A percentile compares a stretch with the other conserved stretches of the same genome.
phyloP scores from a whole-genome alignment of 2,113 vertebrate species.

The Cinclus cinclus region DNA sequence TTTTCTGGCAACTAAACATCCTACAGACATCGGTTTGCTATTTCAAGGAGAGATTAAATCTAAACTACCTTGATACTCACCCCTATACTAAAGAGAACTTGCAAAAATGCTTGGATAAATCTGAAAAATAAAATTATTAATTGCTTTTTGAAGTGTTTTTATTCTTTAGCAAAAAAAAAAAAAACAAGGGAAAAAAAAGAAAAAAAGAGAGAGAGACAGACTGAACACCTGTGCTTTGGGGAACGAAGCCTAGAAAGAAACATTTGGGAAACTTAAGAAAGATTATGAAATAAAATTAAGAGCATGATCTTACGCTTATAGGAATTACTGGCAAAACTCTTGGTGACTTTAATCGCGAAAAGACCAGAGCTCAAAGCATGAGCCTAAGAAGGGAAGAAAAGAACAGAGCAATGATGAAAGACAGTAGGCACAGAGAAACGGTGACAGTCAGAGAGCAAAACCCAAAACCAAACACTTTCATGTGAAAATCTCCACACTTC shows the following conservation, averaged over 20 bases:
- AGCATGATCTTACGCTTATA: not conserved
- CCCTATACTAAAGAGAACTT: not conserved
- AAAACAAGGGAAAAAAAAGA: no score
- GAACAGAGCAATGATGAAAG: conserved; percentile 1
- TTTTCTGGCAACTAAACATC: not conserved
- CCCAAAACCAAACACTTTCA: not conserved
- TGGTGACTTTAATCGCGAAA: not conserved
- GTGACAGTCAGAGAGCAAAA: not conserved
- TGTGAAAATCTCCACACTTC: not conserved
- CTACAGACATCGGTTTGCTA: not conserved
- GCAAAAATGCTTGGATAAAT: not conserved
- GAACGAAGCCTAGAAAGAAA: not conserved
- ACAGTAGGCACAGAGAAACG: not conserved
- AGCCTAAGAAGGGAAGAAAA: not conserved
- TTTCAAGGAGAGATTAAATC: not conserved
- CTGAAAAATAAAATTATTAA: not conserved
- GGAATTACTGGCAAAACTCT: conserved; percentile 2
- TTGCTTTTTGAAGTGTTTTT: not conserved
- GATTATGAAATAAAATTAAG: not conserved
- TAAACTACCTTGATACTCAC: not conserved
- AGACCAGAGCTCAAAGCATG: not conserved
- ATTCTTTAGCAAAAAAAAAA: not conserved
- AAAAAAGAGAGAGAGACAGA: not conserved
- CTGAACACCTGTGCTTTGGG: not conserved
- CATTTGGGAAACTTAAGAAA: not conserved